phyloP scores from a whole-genome alignment of 2,797 vertebrate genomes.

The Spinibarbus caldwelli region DNA sequence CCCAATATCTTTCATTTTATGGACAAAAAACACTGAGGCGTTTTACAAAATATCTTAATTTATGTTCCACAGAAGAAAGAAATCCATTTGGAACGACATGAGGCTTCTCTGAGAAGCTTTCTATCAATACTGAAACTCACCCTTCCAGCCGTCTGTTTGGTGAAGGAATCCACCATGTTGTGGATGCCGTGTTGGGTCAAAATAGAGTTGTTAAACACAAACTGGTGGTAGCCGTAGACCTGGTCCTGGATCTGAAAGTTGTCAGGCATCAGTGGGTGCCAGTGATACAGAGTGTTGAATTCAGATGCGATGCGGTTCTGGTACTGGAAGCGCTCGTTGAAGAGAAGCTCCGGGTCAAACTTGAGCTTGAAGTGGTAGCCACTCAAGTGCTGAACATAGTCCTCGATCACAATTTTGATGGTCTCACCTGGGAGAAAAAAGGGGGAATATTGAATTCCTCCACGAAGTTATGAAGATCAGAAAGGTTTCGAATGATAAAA shows the following conservation, averaged over 20 bases:
- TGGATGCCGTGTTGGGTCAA: slow-evolving; percentile 88
- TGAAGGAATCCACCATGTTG: slow-evolving; percentile 91
- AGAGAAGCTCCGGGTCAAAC: slow-evolving; percentile 95
- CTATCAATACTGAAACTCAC: slow-evolving; percentile 74
- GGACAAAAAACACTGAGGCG: too few species aligned
- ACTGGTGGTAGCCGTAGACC: slow-evolving; percentile 89
- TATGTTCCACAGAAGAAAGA: not conserved
- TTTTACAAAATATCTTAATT: not conserved
- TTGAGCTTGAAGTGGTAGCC: slow-evolving; percentile 98
- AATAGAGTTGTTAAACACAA: slow-evolving; percentile 94
- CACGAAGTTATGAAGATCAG: not conserved
- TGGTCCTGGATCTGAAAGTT: slow-evolving; percentile 85
- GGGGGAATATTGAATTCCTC: not conserved
- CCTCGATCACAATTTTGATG: slow-evolving; percentile 99
- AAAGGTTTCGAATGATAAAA: not conserved
- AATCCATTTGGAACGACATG: not conserved
- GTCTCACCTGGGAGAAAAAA: slow-evolving; percentile 86
- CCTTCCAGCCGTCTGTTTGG: slow-evolving; percentile 91
- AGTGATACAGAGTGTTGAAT: slow-evolving; percentile 98
- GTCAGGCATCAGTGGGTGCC: slow-evolving; percentile 96
- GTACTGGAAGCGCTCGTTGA: slow-evolving; percentile 93
- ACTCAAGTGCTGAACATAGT: slow-evolving; percentile 97
- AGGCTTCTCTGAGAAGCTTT: not conserved
- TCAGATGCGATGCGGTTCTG: slow-evolving; percentile 96
- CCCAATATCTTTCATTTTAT: not conserved